phyloP scores from a whole-genome alignment of 35 echinoderm and acorn worm species.

The Lytechinus pictus region DNA sequence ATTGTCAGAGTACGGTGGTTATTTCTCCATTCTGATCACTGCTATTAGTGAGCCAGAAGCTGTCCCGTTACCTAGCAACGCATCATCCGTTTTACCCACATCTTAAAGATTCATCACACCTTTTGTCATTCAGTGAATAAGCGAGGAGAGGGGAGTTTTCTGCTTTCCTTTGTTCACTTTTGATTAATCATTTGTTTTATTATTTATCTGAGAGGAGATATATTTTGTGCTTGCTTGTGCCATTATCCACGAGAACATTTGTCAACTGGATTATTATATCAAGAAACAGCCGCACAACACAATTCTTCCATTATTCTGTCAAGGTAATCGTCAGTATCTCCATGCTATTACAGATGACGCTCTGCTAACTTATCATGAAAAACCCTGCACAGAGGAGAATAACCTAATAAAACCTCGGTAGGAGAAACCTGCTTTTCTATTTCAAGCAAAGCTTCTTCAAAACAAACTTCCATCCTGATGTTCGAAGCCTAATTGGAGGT shows the following conservation, averaged over 20 bases:
- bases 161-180: not conserved
- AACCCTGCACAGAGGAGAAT: not conserved
- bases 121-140: not conserved
- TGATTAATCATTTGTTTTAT: not conserved
- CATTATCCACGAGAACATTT: not conserved
- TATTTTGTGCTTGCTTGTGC: not conserved
- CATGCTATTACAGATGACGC: not conserved
- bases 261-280: not conserved
- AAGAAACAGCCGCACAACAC: not conserved
- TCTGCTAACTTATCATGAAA: not conserved
- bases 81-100: not conserved
- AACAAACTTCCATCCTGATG: not conserved
- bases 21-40: not conserved
- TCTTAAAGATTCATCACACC: not conserved
- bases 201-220: not conserved
- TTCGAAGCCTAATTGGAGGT: not conserved
- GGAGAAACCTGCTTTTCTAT: not conserved
- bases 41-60: not conserved
- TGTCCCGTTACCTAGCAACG: not conserved
- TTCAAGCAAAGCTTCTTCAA: not conserved
- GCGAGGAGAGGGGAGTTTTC: not conserved
- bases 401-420: not conserved
- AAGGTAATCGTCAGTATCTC: no score
- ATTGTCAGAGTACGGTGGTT: not conserved
- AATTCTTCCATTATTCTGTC: not conserved